Evolutionary conservation across 2,888 invertebrate genomes (phyloP), one percentile per base, ranked within the genome.

Genomic region (Aspidapion aeneum): DNA sequence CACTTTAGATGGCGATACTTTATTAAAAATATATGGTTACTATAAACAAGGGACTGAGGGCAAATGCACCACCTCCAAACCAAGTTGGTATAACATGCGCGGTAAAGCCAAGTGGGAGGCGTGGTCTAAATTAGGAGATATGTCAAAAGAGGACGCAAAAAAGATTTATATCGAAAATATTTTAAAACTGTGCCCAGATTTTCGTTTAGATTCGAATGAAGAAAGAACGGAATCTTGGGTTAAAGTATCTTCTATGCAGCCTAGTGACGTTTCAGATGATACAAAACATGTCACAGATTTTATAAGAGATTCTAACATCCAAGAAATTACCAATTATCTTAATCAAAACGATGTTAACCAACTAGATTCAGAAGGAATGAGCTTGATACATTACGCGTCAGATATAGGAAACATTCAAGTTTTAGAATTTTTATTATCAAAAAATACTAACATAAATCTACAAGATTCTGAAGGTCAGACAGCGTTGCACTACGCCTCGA

Each of bases 21-120:
- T 94, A 18, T 80, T 94, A 20, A 84, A 86, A 66, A 82, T 94
- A 18, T 95, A 95, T 79, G 90, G 87, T 0, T 82, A 90, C 12
- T 95, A 89, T 75, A 95, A 95, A 74, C 92, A 96, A 83, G 90
- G 89, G 1, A 90, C 87, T 0, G 87, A 87, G 69, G 96, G 97
- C 0, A 80, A 81, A 21, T 96, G 96, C 72, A 85, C 87, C 63
- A 85, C 82, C 1, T 81, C 88, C 0, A 88, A 87, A 75, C 90
- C 94, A 0, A 83, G 86, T 65, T 90, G 92, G 86, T 89, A 90
- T 72, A 90, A 93, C 75, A 84, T 90, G 60, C 88, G 88, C 75
- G 94, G 89, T 0, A 90, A 91, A 73, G 86, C 89, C 61, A 98
- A 97, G 80, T 97, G 96, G 96, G 90, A 90, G 58, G 91, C 95